These are phyloP conservation scores for Gastracanthus pulcherrimus DNA, from an alignment of 2,888 invertebrate genomes.

Conservation along the genomic window DNA sequence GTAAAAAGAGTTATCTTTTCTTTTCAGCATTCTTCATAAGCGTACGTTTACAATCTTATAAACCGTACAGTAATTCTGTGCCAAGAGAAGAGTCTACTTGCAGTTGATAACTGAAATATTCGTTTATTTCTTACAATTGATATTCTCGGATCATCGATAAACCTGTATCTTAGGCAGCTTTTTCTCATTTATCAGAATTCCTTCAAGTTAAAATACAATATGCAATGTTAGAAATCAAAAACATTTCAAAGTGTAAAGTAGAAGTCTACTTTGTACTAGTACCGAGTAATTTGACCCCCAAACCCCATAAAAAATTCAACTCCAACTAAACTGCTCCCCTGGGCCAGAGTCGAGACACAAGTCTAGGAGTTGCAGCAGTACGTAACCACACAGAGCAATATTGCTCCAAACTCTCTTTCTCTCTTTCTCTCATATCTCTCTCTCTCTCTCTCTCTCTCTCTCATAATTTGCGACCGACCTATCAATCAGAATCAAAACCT, in stretches of 20 bases:
- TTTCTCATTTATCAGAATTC: too few species aligned
- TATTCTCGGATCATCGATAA: too few species aligned
- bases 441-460: neutral
- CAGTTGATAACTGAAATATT: too few species aligned
- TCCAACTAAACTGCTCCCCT: conserved; percentile 24
- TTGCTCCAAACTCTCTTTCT: neutral
- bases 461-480: conserved; percentile 50
- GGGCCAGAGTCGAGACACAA: conserved; percentile 9
- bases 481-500: conserved; percentile 68
- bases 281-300: too few species aligned
- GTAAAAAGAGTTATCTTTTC: conserved; percentile 16
- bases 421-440: neutral
- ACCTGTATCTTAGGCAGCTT: too few species aligned
- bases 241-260: too few species aligned
- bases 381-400: neutral
- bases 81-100: conserved; percentile 11
- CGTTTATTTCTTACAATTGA: too few species aligned
- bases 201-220: too few species aligned
- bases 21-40: conserved; percentile 1
- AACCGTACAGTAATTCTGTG: conserved; percentile 31
- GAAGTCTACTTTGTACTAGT: too few species aligned
- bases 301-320: neutral
- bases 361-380: conserved; percentile 36
- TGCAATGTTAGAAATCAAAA: too few species aligned
- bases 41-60: conserved; percentile 37